These are phyloP conservation scores for Glaucopsyche alexis DNA, from an alignment of 2,888 invertebrate species.

Conservation along the genomic window DNA sequence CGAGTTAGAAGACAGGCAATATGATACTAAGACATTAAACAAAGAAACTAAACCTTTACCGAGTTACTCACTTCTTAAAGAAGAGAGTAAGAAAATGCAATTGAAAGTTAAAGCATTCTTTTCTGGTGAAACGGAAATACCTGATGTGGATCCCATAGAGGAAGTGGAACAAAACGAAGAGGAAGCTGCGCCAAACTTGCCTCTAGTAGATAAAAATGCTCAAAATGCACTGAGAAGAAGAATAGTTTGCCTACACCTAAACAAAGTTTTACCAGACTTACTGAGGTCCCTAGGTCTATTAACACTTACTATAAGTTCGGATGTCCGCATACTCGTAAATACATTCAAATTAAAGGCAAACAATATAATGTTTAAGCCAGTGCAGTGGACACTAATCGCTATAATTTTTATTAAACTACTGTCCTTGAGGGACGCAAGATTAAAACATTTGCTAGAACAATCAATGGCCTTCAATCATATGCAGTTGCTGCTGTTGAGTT, in stretches of 20 bases:
- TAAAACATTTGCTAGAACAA: slow-evolving; percentile 56
- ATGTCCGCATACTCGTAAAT: slow-evolving; percentile 77
- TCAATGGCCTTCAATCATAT: slow-evolving; percentile 63
- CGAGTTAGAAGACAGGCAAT: slow-evolving; percentile 81
- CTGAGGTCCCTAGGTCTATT: slow-evolving; percentile 71
- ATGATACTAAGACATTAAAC: slow-evolving; percentile 63
- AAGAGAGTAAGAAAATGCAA: slow-evolving; percentile 82
- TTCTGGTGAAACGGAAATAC: slow-evolving; percentile 73
- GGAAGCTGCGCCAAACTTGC: slow-evolving; percentile 72
- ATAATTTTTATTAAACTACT: slow-evolving; percentile 84
- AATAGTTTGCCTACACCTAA: slow-evolving; percentile 84
- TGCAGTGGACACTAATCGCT: slow-evolving; percentile 85
- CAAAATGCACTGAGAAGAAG: slow-evolving; percentile 83
- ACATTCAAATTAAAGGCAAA: slow-evolving; percentile 84
- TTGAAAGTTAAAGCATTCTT: slow-evolving; percentile 84
- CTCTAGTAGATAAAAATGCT: slow-evolving; percentile 83
- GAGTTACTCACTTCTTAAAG: slow-evolving; percentile 80
- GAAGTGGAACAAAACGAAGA: slow-evolving; percentile 42
- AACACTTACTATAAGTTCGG: slow-evolving; percentile 61
- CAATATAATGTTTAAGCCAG: slow-evolving; percentile 86
- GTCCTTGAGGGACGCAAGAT: slow-evolving; percentile 58
- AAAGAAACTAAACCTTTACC: slow-evolving; percentile 80
- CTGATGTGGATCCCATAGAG: slow-evolving; percentile 43
- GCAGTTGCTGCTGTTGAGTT: slow-evolving; percentile 72
- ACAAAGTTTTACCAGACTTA: slow-evolving; percentile 82